Percentiles rank a stretch among this genome's conserved stretches.
These are phyloP conservation scores for Hyla sarda DNA, from an alignment of 2,113 vertebrate genomes.

Conservation along the genomic window DNA sequence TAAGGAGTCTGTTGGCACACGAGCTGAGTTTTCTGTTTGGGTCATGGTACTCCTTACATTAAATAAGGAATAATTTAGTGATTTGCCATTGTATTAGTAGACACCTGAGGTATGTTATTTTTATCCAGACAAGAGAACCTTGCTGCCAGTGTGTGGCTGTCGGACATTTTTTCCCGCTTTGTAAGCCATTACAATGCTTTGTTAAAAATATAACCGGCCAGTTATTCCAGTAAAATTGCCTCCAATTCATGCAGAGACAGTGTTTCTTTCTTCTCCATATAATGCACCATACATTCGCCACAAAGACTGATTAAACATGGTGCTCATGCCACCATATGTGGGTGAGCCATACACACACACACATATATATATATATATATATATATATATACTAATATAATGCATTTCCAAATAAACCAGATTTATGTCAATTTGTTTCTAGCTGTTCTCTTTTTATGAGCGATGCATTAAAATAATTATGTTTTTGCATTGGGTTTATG, in stretches of 20 bases:
- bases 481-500: slow-evolving; percentile 7
- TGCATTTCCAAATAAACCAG: not conserved
- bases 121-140: not conserved
- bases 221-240: not conserved
- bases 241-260: not conserved
- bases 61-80: not conserved
- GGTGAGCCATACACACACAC: not conserved
- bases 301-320: not conserved
- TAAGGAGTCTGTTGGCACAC: not conserved
- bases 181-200: not conserved
- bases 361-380: no score
- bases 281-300: not conserved
- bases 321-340: not conserved
- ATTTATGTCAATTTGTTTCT: not conserved
- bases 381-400: not conserved
- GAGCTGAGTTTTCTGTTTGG: not conserved
- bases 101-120: slow-evolving; percentile 31
- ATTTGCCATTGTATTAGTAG: slow-evolving; percentile 4
- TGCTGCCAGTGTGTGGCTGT: not conserved
- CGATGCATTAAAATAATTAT: slow-evolving; percentile 46
- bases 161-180: not conserved
- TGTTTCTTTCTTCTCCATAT: not conserved
- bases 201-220: slow-evolving; percentile 2
- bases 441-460: not conserved
- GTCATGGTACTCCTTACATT: not conserved